These are phyloP conservation scores for Indri indri DNA, from an alignment of 2,113 vertebrate species.

Conservation along the genomic window DNA sequence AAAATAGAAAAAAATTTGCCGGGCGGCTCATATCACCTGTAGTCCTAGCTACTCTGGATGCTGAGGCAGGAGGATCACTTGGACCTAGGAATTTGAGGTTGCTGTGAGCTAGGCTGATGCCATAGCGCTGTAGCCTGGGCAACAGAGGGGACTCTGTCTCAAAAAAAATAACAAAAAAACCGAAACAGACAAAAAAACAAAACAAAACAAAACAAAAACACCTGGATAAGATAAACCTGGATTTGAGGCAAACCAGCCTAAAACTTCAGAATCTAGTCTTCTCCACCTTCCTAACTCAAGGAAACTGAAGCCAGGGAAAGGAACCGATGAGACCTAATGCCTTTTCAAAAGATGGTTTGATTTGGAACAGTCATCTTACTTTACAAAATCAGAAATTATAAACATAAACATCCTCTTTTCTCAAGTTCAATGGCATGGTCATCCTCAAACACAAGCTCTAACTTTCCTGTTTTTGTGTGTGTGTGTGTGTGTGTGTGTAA, in stretches of 20 bases:
- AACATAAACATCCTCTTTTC: background rate
- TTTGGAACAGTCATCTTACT: background rate
- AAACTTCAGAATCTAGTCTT: background rate
- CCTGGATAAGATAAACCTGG: background rate
- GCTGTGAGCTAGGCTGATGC: no score
- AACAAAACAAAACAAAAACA: background rate
- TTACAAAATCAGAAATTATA: constrained; percentile 30
- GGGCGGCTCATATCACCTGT: fast-evolving
- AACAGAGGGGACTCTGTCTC: no score
- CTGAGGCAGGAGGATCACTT: no score
- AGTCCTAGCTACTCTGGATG: no score
- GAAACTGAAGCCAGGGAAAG: background rate
- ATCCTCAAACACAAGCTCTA: background rate
- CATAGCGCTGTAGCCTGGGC: no score
- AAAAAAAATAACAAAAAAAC: no score
- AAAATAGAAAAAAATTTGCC: no score
- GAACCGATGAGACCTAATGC: background rate
- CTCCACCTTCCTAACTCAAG: background rate
- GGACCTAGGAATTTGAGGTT: no score
- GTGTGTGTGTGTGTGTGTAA: background rate
- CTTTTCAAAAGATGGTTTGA: background rate
- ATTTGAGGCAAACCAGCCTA: background rate
- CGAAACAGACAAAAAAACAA: no score
- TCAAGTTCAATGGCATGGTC: background rate
- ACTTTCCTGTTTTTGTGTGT: no score